Evolutionary conservation across 2,888 invertebrate species (phyloP).

Genomic region (Furcula furcula): DNA sequence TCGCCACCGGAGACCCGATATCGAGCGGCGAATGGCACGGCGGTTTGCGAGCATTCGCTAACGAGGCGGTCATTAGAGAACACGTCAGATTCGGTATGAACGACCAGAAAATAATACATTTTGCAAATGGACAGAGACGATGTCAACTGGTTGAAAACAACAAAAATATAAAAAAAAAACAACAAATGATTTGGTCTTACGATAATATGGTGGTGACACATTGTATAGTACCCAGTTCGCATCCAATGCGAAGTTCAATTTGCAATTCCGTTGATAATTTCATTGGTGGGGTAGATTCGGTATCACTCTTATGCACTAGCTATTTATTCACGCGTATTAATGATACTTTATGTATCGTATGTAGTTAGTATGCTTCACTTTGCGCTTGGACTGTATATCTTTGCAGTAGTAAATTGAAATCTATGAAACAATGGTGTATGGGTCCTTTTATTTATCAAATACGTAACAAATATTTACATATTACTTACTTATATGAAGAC

Average conservation of each 20-base stretch:
- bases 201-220: no score
- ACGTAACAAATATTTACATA: neutral
- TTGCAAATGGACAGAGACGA: slow-evolving; percentile 54
- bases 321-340: slow-evolving; percentile 23
- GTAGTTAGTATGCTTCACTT: slow-evolving; percentile 35
- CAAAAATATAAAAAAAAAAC: no score
- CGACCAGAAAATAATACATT: slow-evolving; percentile 35
- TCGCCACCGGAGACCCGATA: slow-evolving; percentile 86
- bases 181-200: no score
- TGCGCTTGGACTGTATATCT: slow-evolving; percentile 48
- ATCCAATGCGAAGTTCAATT: slow-evolving; percentile 28
- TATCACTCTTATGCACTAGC: slow-evolving; percentile 38
- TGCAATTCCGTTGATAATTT: slow-evolving; percentile 22
- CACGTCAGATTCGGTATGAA: slow-evolving; percentile 80
- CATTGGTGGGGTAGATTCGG: slow-evolving; percentile 46
- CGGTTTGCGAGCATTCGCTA: slow-evolving; percentile 76
- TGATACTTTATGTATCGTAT: slow-evolving; percentile 17
- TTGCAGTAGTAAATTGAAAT: slow-evolving; percentile 20
- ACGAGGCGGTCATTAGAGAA: slow-evolving; percentile 77
- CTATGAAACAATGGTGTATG: slow-evolving; percentile 30
- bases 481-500: neutral
- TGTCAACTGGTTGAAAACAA: slow-evolving; percentile 37
- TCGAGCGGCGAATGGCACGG: slow-evolving; percentile 76
- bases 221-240: slow-evolving; percentile 16
- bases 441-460: slow-evolving; percentile 14